Evolutionary conservation across 2,888 invertebrate species (phyloP), one percentile per base, ranked within the genome.

Genomic region (Morinoia aosen): DNA sequence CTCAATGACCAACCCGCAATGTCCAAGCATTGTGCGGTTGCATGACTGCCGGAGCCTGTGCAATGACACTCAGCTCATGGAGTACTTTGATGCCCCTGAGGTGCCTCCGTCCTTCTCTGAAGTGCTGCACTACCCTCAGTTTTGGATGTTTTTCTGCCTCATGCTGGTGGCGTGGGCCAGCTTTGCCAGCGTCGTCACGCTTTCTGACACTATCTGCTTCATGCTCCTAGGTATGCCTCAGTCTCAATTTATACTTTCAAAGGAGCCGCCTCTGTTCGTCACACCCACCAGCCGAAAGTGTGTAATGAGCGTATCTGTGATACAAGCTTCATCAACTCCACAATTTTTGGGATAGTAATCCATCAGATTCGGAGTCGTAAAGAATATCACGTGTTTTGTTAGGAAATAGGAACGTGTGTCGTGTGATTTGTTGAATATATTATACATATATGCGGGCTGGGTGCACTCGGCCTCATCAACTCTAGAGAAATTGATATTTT

Each of bases 151-250:
- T 97, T 98, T 99, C 96, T 97, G 98, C 57, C 97, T 98, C 95
- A 98, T 98, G 97, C 98, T 98, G n/a, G 97, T 98, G 25, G 98
- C 98, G 96, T 99, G 99, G 98, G 97, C 98, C 57, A 98, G 98
- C 4, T 98, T 99, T 98, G 98, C 99, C 0, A 98, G 99, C 0
- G 98, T 98, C 4, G 98, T 99, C 40, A 98, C 98, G 96, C 98
- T 99, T 95, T 98, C 98, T 2, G 99, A 99, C 97, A 98, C 99
- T 0, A 98, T 99, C 96, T 99, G 99, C 97, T 99, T 99, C 97
- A 98, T 98, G 97, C 97, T 98, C 95, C 97, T 99, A 57, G 99
- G 98, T 98, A 97, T 97, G 90, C 48, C 40, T 14, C 39, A 40
- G 2, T 90, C 90, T 11, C 64, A 3, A 33, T 64, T 64, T 25